These are phyloP conservation scores for Ooceraea biroi DNA, from an alignment of 1,140 invertebrate species.

Conservation along the genomic window DNA sequence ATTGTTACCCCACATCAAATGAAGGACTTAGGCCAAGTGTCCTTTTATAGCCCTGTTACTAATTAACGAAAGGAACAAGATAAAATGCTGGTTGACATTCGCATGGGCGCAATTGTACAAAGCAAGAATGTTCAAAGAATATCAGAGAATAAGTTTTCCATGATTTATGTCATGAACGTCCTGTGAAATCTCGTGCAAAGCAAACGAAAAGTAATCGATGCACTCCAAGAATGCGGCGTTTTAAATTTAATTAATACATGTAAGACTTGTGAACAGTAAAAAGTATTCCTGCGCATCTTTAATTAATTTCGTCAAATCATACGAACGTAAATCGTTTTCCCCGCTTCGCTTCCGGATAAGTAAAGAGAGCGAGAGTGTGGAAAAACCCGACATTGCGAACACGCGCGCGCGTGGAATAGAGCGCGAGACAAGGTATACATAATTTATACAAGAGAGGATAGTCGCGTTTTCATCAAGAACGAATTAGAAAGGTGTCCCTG, in stretches of 20 bases:
- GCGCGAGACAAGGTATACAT: conserved; percentile 10
- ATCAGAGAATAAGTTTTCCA: too few species aligned
- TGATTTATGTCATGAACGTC: too few species aligned
- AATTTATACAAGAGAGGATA: conserved; percentile 49
- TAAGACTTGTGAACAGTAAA: too few species aligned
- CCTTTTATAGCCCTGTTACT: conserved; percentile 37
- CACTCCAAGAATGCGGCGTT: too few species aligned
- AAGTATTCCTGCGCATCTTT: too few species aligned
- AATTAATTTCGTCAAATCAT: too few species aligned
- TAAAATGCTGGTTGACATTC: neutral
- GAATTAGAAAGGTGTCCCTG: conserved; percentile 34
- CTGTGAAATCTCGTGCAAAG: neutral
- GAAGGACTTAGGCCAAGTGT: conserved; percentile 62
- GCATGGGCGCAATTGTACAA: neutral
- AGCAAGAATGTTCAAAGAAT: neutral
- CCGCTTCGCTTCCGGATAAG: neutral
- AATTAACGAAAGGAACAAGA: conserved; percentile 26
- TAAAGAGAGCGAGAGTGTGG: neutral
- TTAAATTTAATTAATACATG: too few species aligned
- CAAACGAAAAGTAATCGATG: too few species aligned
- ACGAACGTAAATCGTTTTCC: neutral
- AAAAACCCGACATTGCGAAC: too few species aligned
- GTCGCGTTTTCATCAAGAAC: conserved; percentile 52
- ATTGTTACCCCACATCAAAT: conserved; percentile 36
- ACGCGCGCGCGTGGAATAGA: neutral